Base-by-base conservation (phyloP, 2,888 invertebrate genomes). In the Augiades crinisus region DNA sequence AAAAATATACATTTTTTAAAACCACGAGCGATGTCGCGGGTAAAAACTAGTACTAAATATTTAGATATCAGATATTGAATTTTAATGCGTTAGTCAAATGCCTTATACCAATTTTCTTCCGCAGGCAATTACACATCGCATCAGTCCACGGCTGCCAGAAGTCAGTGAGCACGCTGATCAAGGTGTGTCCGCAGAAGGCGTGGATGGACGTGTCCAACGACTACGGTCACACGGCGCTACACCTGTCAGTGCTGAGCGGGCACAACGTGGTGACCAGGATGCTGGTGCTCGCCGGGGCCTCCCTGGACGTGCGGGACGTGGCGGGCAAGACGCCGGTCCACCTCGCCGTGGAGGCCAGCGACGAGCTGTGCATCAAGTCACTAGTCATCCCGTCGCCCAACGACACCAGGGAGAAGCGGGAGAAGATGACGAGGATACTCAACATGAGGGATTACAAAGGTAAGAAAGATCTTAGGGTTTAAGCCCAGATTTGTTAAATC, bases 321-420 rank as follows among this genome's bases (percentile, higher is more conserved):
- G 85, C 91, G 54, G 98, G 98, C 2, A 96, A 97, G 75, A 97
- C 97, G 0, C 94, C 98, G 0, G 82, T 98, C 5, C 98, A 98
- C 77, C 88, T 97, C 54, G 97, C 98, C 0, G 94, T 95, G 52
- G 86, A 91, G 54, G 86, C 90, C 12, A 95, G 95, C 5, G 92
- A 95, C 70, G 67, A 93, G 22, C 91, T 92, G 31, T 94, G 95
- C 68, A 92, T 96, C 5, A 92, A 92, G 64, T 95, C 95, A 0
- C 87, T 98, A 34, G 92, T 95, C 1, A 91, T 92, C 53, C 93
- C 94, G 0, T 90, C 95, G 1, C 72, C 72, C 5, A 78, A 73
- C 53, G 71, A 62, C 59, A 65, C 71, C 64, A 81, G 74, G 82
- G 50, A 50, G 50, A 83, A 72, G 77, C 81, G 74, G 82, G 50